Evolutionary conservation across 2,888 invertebrate species (phyloP), one percentile per base, ranked within the genome.

Genomic region (Nemotelus nigrinus): DNA sequence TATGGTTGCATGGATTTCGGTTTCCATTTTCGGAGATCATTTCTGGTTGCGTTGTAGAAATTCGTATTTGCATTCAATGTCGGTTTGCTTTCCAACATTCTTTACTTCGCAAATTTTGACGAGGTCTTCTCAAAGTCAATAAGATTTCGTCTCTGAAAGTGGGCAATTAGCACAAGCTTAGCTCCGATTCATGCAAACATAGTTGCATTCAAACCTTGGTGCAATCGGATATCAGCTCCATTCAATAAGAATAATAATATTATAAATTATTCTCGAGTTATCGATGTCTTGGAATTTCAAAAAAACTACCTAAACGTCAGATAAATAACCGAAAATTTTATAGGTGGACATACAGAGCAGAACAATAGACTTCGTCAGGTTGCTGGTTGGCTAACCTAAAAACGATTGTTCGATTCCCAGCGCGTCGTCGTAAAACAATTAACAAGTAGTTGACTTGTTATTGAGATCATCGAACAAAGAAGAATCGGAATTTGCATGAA

Each of bases 391-490:
- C 6, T 63, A 25, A 3, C 10, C 3, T 25, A 8, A 58, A 58
- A n/a, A 58, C 25, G 25, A 25, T 6, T 58, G 58, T n/a, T 58
- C 25, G 25, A n/a, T 58, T 58, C 10, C 5, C 41, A 4, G 25
- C 44, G 43, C 44, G 43, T 63, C 5, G 63, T 63, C 44, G 6
- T 4, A 43, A 63, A 43, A 63, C 43, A 63, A 63, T 63, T 63
- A 43, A 43, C 7, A 63, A 3, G 44, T 10, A 6, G 25, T 25
- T 41, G 10, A 63, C 43, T 39, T 43, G 41, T 50, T 68, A 41
- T 68, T 53, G 39, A 68, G 53, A 53, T 68, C 68, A 53, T 68
- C 50, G 53, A 41, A 68, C 53, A 50, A 48, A 25, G 68, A 65
- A 44, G 47, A 65, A 53, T 68, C 53, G 3, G 7, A 44, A 53